Base-by-base conservation (phyloP, 1,140 invertebrate species). In the Subanguina moxae region DNA sequence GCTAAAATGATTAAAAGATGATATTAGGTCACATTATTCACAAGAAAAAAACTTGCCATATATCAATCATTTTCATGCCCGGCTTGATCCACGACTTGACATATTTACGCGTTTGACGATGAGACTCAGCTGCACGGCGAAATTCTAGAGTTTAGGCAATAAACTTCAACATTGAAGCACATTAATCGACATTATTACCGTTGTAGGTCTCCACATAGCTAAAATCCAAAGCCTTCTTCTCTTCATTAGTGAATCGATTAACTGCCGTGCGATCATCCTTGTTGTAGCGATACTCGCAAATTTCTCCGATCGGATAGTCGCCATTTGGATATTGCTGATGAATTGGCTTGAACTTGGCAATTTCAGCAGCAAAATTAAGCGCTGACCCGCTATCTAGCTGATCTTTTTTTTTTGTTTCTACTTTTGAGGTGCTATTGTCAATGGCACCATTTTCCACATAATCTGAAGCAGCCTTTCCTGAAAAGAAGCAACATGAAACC, bases 41-140 rank as follows among this genome's bases (percentile, higher is more conserved):
- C 43, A 45, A 45, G 43, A 11, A n/a, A 11, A 11, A 7, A 52
- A 15, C 73, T 82, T 81, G 87, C 86, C 93, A 97, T 72, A 99
- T 97, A 82, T 98, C 89, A 79, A 97, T 94, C 94, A 98, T 97
- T 0, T 89, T 93, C 93, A 97, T 97, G 67, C 95, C 96, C 0
- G 95, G 93, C 83, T 96, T 94, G 17, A 98, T 91, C 87, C 89
- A 92, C 27, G 88, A 87, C 76, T 89, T 89, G 80, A 97, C 93
- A 80, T 94, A 89, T 83, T 93, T 87, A 56, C 93, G 86, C 9
- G 93, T 94, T 88, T 93, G 84, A 84, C 95, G 88, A 84, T 99
- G 95, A 62, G 93, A 93, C 85, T 99, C 95, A 30, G 95, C 94
- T 25, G 94, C 94, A 72, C 90, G 89, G 72, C 96, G 87, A 32